Base-by-base conservation (phyloP, 2,113 vertebrate species). In the Canis aureus region DNA sequence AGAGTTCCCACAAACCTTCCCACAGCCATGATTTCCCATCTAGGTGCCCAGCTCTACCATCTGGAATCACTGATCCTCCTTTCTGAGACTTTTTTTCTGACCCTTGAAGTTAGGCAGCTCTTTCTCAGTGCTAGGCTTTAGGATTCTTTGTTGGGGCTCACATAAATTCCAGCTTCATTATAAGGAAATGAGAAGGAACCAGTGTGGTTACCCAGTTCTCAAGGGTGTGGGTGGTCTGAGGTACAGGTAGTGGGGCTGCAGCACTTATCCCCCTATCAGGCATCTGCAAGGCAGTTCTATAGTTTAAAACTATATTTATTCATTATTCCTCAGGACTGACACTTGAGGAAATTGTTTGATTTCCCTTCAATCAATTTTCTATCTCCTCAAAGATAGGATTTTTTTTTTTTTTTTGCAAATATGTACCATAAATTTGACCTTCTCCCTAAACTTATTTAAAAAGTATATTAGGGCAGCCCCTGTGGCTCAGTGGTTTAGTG, bases 251-350 rank as follows among this genome's bases (percentile, higher is more conserved):
- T 8, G 8, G 20, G 15, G 5, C 19, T 4, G 13, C 10, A 43
- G 35, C 15, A 15, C 20, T 55, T 55, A 4, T 0, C 55, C 55
- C 23, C 8, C 67, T 11, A 11, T 35, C 53, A 0, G 2, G 7
- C 17, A 51, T 8, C 38, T 17, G 25, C 35, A 19, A 3, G 57
- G 16, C 3, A 12, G n/a, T 32, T 23, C 59, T 76, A 15, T 0
- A 29, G 11, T 17, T 62, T 32, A 62, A 53, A 74, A 17, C 35
- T 66, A 38, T 5, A 29, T 22, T 53, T 9, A 25, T 20, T 71
- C 49, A 15, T 59, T 43, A 13, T 22, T 59, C 27, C 55, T 59
- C 16, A 32, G 43, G 55, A 57, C 53, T 60, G 38, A 35, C 38
- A 32, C 59, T 69, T 59, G 69, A 53, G 35, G 51, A 80, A 51